Base-by-base conservation (phyloP, 2,797 vertebrate genomes). In the Dendrocincla tyrannina region DNA sequence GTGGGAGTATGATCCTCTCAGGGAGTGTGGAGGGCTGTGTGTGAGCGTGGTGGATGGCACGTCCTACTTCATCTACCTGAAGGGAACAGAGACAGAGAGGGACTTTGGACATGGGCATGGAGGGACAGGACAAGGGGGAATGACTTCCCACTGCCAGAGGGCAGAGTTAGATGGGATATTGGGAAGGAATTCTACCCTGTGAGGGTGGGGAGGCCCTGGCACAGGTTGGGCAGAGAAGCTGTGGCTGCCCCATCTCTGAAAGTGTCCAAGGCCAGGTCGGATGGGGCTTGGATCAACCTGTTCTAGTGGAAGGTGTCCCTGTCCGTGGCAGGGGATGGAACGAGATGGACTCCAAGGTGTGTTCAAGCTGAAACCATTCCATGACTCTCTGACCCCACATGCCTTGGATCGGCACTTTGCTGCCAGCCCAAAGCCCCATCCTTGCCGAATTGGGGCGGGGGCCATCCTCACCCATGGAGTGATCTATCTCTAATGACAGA, bases 391-490 rank as follows among this genome's bases (percentile, higher is more conserved):
- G 28, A 64, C 35, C 59, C 60, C n/a, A 39, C 5, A 28, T 46
- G 52, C n/a, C 59, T 44, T 66, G 59, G 37, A 58, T 22, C 5
- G 2, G 78, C 58, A 72, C 33, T 24, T 53, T 0, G 0, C 63
- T 42, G 63, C 39, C 53, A 42, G 42, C 70, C 37, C 46, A 42
- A 14, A 35, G 3, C 44, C 55, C 85, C 22, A 7, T 2, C 75
- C 66, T 15, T 1, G 14, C 24, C 1, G 2, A 55, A 25, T 0
- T 2, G 5, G 30, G 35, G 16, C 4, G 2, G 44, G 53, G 56
- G 13, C 22, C 7, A 1, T 23, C 47, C 58, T 44, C 53, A n/a
- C 5, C 49, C 35, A 18, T 23, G 19, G 17, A 28, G 60, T 50
- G 20, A 50, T 67, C 64, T 37, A 62, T 13, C 41, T 39, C 30